These are phyloP conservation scores for Halcyon badia DNA, from an alignment of 2,797 vertebrate genomes.

Conservation along the genomic window DNA sequence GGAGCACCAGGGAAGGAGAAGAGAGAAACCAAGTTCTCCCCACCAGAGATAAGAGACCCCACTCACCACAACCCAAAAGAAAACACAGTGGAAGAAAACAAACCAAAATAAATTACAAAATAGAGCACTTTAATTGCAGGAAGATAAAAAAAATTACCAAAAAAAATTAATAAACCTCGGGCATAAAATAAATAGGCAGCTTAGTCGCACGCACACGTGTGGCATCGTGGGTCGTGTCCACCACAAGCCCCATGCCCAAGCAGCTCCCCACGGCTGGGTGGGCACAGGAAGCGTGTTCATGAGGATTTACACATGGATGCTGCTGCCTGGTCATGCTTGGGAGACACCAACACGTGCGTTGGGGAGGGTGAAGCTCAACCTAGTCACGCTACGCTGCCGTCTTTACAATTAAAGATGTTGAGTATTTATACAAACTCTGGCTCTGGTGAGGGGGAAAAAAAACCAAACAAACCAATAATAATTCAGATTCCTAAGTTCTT, in stretches of 20 bases:
- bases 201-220: neutral
- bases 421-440: neutral
- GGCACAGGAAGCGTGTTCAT: neutral
- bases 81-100: neutral
- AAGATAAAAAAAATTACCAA: slow-evolving; percentile 12
- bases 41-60: neutral
- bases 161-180: neutral
- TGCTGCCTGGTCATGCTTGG: slow-evolving; percentile 38
- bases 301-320: slow-evolving; percentile 52
- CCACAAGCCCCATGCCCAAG: neutral
- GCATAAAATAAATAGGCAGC: slow-evolving; percentile 79
- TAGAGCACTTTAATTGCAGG: slow-evolving; percentile 71
- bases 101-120: slow-evolving; percentile 39
- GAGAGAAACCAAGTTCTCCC: neutral
- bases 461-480: neutral
- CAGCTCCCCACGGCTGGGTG: neutral
- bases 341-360: neutral
- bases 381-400: neutral
- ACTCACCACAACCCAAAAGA: neutral
- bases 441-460: slow-evolving; percentile 1
- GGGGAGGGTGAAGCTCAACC: slow-evolving; percentile 1
- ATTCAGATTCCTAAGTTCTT: neutral
- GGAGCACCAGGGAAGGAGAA: neutral
- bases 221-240: neutral
- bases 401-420: neutral